Conservation (phyloP, 2,113 vertebrate species). For the Campylorhamphus procurvoides region DNA sequence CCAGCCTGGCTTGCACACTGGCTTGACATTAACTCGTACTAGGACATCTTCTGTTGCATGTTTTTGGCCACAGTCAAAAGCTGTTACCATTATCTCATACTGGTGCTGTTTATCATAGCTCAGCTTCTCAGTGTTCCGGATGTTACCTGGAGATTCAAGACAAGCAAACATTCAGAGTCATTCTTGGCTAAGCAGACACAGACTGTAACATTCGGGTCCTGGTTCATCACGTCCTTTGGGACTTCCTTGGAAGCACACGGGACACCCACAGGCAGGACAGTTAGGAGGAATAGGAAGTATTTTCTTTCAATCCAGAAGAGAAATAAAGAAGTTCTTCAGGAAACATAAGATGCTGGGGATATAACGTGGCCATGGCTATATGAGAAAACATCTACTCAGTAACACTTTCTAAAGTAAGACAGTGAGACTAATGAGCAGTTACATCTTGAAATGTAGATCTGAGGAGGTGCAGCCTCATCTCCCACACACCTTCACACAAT, state of each 20-base stretch:
- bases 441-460: neutral
- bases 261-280: neutral
- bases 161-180: neutral
- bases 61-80: slow-evolving; percentile 96
- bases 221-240: neutral
- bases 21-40: slow-evolving; percentile 91
- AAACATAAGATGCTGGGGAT: neutral
- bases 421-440: neutral
- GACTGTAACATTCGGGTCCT: neutral
- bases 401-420: neutral
- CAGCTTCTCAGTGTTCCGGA: slow-evolving; percentile 95
- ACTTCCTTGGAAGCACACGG: neutral
- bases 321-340: neutral
- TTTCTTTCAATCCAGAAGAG: neutral
- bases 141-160: slow-evolving; percentile 83
- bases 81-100: slow-evolving; percentile 92
- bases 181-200: neutral
- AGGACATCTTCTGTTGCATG: slow-evolving; percentile 83
- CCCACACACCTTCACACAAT: neutral
- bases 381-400: neutral
- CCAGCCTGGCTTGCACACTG: slow-evolving; percentile 96
- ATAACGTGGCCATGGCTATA: neutral
- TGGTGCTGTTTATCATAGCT: slow-evolving; percentile 88
- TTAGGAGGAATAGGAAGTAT: neutral
- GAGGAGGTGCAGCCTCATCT: neutral